These are phyloP conservation scores for Drosophila varians DNA, from an alignment of 1,140 invertebrate genomes.

Conservation along the genomic window DNA sequence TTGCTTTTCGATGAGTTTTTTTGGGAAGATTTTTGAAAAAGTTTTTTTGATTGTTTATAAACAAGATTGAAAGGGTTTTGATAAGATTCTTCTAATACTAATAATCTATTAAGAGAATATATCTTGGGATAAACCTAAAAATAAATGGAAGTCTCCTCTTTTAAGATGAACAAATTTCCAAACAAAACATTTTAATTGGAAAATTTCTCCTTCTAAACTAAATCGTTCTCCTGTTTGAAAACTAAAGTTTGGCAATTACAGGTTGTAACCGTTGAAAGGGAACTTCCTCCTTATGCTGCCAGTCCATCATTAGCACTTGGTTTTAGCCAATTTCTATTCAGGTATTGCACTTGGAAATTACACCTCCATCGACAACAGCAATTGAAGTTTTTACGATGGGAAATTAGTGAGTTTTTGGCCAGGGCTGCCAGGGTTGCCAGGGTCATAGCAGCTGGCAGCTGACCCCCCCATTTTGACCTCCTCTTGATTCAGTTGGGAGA, in stretches of 20 bases:
- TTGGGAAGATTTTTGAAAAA: not conserved
- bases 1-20: not conserved
- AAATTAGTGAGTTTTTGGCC: constrained; percentile 47
- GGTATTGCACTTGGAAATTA: constrained; percentile 35
- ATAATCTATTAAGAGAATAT: too few relatives aligned
- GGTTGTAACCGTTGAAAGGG: constrained; percentile 9
- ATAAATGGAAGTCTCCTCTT: not conserved
- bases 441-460: constrained; percentile 1
- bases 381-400: constrained; percentile 53
- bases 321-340: constrained; percentile 10
- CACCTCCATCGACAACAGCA: constrained; percentile 38
- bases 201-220: not conserved
- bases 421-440: constrained; percentile 7
- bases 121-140: too few relatives aligned
- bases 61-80: too few relatives aligned
- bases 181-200: not conserved
- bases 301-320: constrained; percentile 23
- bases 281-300: constrained; percentile 8
- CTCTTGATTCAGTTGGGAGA: constrained; percentile 41
- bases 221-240: constrained; percentile 5
- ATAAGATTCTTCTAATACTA: too few relatives aligned
- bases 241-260: constrained; percentile 30
- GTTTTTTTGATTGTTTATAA: too few relatives aligned
- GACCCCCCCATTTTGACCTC: constrained; percentile 9
- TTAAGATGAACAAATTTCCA: not conserved